phyloP scores from a whole-genome alignment of 2,888 invertebrate species.

The Galerucella nymphaeae region DNA sequence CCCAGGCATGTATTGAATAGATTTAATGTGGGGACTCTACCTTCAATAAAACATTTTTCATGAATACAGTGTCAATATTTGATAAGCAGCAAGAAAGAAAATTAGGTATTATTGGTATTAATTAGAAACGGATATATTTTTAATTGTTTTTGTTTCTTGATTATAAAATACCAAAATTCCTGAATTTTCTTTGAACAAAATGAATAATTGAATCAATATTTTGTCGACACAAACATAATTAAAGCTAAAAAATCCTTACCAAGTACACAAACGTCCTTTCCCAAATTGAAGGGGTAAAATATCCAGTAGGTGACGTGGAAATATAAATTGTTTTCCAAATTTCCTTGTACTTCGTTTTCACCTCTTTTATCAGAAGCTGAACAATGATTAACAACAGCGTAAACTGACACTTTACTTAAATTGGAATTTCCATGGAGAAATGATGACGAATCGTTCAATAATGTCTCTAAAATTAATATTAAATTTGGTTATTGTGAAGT shows the following conservation, averaged over 20 bases:
- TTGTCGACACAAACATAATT: neutral
- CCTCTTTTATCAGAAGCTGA: slow-evolving; percentile 37
- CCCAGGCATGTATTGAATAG: slow-evolving; percentile 72
- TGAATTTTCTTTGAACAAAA: no score
- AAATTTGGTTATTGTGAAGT: slow-evolving; percentile 21
- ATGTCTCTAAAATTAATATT: slow-evolving; percentile 60
- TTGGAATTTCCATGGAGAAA: slow-evolving; percentile 73
- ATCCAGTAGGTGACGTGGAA: slow-evolving; percentile 78
- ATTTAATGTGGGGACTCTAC: slow-evolving; percentile 71
- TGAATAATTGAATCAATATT: no score
- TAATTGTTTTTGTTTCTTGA: no score
- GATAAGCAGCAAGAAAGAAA: no score
- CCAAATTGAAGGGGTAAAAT: slow-evolving; percentile 77
- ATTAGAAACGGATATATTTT: no score
- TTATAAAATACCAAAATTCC: no score
- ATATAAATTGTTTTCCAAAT: slow-evolving; percentile 33
- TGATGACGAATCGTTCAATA: slow-evolving; percentile 66
- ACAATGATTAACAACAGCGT: slow-evolving; percentile 70
- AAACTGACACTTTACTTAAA: slow-evolving; percentile 69
- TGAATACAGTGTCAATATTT: neutral
- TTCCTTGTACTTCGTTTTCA: slow-evolving; percentile 19
- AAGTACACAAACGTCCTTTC: slow-evolving; percentile 70
- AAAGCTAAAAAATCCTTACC: slow-evolving; percentile 44
- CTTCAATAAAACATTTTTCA: slow-evolving; percentile 51
- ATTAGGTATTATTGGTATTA: no score